Evolutionary conservation across 2,797 vertebrate genomes (phyloP).

Genomic region (Gadopsis marmoratus): DNA sequence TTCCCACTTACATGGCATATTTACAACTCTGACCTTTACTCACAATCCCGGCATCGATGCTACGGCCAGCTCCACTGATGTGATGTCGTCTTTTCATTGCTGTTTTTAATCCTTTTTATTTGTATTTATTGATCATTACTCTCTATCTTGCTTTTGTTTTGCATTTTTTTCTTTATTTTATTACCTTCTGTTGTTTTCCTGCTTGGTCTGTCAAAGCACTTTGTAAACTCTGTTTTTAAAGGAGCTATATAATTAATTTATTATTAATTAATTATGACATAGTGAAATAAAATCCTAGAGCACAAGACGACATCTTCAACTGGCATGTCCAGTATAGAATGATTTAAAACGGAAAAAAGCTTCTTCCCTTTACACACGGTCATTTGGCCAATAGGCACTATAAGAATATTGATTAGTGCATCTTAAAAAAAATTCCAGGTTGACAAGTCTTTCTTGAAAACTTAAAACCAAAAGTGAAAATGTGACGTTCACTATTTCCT

Average conservation of each 20-base stretch:
- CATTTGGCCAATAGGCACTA: neutral
- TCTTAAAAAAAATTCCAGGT: neutral
- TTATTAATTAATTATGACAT: neutral
- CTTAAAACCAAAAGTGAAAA: neutral
- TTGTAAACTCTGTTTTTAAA: too few relatives aligned
- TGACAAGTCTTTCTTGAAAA: neutral
- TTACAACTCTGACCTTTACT: conserved; percentile 47
- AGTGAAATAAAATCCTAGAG: neutral
- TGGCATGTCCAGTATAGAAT: neutral
- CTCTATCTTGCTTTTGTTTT: too few relatives aligned
- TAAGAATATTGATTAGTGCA: neutral
- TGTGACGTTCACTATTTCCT: neutral
- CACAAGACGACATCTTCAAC: neutral
- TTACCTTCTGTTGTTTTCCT: too few relatives aligned
- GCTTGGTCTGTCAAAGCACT: too few relatives aligned
- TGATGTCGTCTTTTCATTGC: too few relatives aligned
- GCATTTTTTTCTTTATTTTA: too few relatives aligned
- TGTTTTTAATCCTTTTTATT: too few relatives aligned
- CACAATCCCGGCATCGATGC: conserved; percentile 15
- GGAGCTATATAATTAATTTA: too few relatives aligned
- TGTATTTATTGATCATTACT: too few relatives aligned
- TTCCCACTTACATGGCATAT: conserved; percentile 7
- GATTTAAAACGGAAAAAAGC: neutral
- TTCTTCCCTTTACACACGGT: neutral
- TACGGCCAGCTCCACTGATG: conserved; percentile 33